Evolutionary conservation across 2,113 vertebrate species (phyloP).

Genomic region (Castor canadensis): DNA sequence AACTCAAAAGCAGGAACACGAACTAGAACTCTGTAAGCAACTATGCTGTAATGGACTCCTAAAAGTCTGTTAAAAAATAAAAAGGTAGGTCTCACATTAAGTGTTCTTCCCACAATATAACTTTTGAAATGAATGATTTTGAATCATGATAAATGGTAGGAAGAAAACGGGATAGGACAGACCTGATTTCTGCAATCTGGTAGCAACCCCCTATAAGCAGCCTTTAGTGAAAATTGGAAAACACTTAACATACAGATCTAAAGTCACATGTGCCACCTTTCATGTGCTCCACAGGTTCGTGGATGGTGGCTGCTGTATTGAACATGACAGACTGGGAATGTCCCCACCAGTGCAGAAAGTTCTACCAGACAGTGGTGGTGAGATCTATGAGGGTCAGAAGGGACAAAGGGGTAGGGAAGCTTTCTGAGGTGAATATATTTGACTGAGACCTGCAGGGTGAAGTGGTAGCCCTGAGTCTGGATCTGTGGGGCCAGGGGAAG

Average conservation of each 20-base stretch:
- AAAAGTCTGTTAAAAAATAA: neutral
- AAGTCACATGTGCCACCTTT: neutral
- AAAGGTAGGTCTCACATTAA: neutral
- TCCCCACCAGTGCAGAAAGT: neutral
- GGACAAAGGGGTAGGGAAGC: neutral
- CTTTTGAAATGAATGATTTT: neutral
- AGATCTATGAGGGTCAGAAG: neutral
- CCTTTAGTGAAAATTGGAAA: too few species aligned
- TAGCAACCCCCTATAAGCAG: too few species aligned
- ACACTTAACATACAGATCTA: neutral
- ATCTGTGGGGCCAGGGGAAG: neutral
- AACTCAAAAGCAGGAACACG: neutral
- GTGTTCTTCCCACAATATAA: neutral
- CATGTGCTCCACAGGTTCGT: neutral
- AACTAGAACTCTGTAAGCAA: neutral
- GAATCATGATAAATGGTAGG: neutral
- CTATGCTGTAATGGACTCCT: neutral
- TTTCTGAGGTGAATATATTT: rapidly evolving
- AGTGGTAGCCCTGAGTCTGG: neutral
- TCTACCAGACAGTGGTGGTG: too few species aligned
- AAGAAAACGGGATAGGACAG: too few species aligned
- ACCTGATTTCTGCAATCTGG: too few species aligned
- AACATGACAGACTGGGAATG: neutral
- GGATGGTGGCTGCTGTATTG: neutral
- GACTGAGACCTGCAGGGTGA: neutral